These are phyloP conservation scores for Crocuta crocuta DNA, from an alignment of 2,113 vertebrate genomes.

Conservation along the genomic window DNA sequence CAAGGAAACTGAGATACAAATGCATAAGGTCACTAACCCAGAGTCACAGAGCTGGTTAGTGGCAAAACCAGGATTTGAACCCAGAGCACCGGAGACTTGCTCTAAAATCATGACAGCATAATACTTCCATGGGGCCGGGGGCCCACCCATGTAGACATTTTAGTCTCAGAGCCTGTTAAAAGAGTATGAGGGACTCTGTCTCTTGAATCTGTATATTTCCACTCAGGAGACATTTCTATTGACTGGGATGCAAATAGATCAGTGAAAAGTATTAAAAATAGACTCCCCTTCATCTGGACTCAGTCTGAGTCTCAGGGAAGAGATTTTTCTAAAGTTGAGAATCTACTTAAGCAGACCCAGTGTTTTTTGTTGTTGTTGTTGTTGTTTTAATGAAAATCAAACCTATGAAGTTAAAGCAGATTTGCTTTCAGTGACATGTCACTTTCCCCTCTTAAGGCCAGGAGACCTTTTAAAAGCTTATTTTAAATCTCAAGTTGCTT, in stretches of 20 bases:
- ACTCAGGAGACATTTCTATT: background rate
- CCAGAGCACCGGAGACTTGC: background rate
- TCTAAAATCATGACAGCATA: background rate
- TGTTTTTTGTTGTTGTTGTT: background rate
- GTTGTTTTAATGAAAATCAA: background rate
- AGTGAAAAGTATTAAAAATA: background rate
- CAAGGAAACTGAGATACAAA: background rate
- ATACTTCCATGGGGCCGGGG: too few relatives aligned
- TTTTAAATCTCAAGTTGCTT: slow-evolving; percentile 64
- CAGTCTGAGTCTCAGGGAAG: background rate
- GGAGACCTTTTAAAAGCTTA: slow-evolving; percentile 64
- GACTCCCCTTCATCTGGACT: background rate
- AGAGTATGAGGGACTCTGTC: background rate
- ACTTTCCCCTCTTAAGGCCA: slow-evolving; percentile 52
- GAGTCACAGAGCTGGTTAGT: background rate
- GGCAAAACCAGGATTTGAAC: background rate
- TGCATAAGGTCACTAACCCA: background rate
- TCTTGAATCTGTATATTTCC: background rate
- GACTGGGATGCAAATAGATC: background rate
- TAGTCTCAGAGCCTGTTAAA: background rate
- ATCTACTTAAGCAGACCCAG: background rate
- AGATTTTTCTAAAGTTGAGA: background rate
- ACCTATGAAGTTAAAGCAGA: background rate
- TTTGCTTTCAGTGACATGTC: background rate
- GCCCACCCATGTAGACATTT: background rate